These are phyloP conservation scores for Heliangelus exortis DNA, from an alignment of 2,797 vertebrate genomes.

Conservation along the genomic window DNA sequence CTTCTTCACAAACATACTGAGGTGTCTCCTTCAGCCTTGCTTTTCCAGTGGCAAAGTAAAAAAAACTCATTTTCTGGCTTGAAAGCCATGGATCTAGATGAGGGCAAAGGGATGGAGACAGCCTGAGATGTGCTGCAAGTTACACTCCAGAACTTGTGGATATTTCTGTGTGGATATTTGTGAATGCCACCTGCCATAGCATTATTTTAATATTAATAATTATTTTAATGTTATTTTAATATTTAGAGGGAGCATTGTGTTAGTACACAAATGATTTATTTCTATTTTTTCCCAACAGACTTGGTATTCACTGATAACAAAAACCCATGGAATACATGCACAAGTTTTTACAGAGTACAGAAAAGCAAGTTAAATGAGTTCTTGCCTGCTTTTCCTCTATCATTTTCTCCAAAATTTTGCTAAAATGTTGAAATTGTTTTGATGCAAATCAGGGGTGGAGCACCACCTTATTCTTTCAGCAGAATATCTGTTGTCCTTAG, in stretches of 20 bases:
- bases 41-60: background rate
- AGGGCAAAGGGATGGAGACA: background rate
- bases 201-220: background rate
- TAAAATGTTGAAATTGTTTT: background rate
- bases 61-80: background rate
- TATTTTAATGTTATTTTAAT: background rate
- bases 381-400: background rate
- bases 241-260: background rate
- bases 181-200: background rate
- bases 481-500: background rate
- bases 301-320: background rate
- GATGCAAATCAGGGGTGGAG: background rate
- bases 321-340: background rate
- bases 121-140: background rate
- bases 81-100: background rate
- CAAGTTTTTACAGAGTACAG: background rate
- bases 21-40: no score
- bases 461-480: background rate
- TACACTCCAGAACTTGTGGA: background rate
- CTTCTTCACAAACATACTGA: background rate
- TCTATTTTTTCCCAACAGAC: background rate
- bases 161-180: no score
- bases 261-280: background rate
- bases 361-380: background rate
- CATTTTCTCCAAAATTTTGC: background rate